Evolutionary conservation across 2,797 vertebrate species (phyloP).

Genomic region (Pangasius djambal): DNA sequence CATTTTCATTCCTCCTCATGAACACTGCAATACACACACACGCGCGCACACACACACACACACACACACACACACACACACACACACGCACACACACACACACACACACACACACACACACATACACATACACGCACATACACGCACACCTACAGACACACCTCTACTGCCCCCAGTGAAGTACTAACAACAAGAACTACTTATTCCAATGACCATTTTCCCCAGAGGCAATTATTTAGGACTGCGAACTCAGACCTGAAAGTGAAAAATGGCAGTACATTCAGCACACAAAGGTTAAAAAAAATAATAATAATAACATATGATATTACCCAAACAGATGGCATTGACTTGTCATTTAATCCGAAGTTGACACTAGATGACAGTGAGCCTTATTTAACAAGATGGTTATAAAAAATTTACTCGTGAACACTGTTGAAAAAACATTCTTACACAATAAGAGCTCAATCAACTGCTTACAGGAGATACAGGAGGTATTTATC

Average conservation of each 20-base stretch:
- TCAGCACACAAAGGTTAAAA: neutral
- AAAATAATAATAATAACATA: neutral
- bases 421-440: neutral
- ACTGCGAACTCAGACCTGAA: neutral
- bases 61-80: neutral
- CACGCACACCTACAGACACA: neutral
- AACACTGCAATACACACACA: neutral
- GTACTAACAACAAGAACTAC: neutral
- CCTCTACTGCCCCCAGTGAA: constrained; percentile 1
- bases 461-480: neutral
- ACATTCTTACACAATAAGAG: neutral
- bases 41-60: neutral
- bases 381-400: neutral
- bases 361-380: neutral
- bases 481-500: neutral
- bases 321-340: neutral
- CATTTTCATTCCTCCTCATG: neutral
- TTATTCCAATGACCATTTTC: neutral
- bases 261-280: constrained; percentile 1
- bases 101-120: neutral
- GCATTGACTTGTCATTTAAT: neutral
- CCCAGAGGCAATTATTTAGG: neutral
- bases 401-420: neutral
- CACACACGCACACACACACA: neutral
- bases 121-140: neutral